Percentiles rank a stretch among this genome's conserved stretches.
Evolutionary conservation across 2,797 vertebrate species (phyloP).

Genomic region (Garrulus glandarius): DNA sequence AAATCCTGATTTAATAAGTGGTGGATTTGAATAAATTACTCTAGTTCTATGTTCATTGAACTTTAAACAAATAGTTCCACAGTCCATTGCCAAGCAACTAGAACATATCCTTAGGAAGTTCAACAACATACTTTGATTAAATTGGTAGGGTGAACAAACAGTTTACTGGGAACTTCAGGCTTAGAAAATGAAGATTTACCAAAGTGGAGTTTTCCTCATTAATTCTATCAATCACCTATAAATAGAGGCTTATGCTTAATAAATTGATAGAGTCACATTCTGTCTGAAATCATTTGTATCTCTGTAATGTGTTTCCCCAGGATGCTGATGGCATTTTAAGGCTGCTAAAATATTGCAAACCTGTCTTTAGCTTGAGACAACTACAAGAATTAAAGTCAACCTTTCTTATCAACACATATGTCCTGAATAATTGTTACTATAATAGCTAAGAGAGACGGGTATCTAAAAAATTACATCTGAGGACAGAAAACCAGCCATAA

Average conservation of each 20-base stretch:
- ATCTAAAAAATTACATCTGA: not conserved
- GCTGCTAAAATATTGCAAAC: not conserved
- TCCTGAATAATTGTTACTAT: not conserved
- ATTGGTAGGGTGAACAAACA: slow-evolving; percentile 42
- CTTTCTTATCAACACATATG: not conserved
- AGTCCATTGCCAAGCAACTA: slow-evolving; percentile 59
- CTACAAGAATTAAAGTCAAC: not conserved
- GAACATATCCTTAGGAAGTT: slow-evolving; percentile 50
- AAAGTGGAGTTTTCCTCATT: slow-evolving; percentile 3
- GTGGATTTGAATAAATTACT: slow-evolving; percentile 75
- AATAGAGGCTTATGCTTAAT: not conserved
- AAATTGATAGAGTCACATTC: not conserved
- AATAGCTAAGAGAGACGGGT: not conserved
- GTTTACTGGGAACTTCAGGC: slow-evolving; percentile 32
- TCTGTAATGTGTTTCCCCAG: not conserved
- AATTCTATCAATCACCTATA: slow-evolving; percentile 6
- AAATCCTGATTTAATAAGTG: slow-evolving; percentile 71
- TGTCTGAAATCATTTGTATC: not conserved
- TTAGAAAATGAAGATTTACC: slow-evolving; percentile 19
- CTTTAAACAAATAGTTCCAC: slow-evolving; percentile 66
- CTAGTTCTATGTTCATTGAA: slow-evolving; percentile 60
- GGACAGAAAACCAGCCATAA: not conserved
- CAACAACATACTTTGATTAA: slow-evolving; percentile 14
- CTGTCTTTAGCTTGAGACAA: not conserved
- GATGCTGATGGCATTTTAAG: not conserved